A percentile compares a stretch with the other conserved stretches of the same genome.
Evolutionary conservation across 2,113 vertebrate genomes (phyloP).

Genomic region (Phalacrocorax carbo): DNA sequence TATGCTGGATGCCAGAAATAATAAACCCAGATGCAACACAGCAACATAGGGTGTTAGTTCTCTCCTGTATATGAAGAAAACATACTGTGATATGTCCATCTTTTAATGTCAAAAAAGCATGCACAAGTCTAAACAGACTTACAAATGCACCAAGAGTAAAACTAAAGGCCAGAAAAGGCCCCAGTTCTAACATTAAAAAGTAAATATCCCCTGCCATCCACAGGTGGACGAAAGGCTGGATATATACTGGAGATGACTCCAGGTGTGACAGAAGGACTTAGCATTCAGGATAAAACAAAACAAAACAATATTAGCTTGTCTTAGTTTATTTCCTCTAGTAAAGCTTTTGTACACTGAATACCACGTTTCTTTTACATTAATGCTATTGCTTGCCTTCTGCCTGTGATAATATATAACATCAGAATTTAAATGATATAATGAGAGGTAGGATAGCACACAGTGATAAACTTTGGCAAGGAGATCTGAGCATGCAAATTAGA

Average conservation of each 20-base stretch:
- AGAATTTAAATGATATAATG: not conserved
- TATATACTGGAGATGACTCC: not conserved
- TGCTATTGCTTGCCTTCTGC: not conserved
- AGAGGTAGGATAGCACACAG: not conserved
- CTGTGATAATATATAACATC: not conserved
- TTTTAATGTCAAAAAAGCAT: not conserved
- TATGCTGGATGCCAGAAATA: not conserved
- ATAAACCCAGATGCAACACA: not conserved
- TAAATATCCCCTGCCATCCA: not conserved
- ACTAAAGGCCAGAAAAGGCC: not conserved
- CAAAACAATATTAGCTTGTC: not conserved
- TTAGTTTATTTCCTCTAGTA: not conserved
- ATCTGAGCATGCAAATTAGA: not conserved
- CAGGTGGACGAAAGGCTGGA: not conserved
- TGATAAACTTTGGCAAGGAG: not conserved
- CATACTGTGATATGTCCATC: not conserved
- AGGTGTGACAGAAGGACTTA: not conserved
- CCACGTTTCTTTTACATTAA: not conserved
- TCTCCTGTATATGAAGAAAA: not conserved
- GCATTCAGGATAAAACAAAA: not conserved
- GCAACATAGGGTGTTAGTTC: not conserved
- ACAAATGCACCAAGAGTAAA: not conserved
- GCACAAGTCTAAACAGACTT: not conserved
- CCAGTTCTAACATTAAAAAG: not conserved
- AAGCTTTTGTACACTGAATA: not conserved